Conservation (phyloP, 1,140 invertebrate genomes). For the Scylla paramamosain region DNA sequence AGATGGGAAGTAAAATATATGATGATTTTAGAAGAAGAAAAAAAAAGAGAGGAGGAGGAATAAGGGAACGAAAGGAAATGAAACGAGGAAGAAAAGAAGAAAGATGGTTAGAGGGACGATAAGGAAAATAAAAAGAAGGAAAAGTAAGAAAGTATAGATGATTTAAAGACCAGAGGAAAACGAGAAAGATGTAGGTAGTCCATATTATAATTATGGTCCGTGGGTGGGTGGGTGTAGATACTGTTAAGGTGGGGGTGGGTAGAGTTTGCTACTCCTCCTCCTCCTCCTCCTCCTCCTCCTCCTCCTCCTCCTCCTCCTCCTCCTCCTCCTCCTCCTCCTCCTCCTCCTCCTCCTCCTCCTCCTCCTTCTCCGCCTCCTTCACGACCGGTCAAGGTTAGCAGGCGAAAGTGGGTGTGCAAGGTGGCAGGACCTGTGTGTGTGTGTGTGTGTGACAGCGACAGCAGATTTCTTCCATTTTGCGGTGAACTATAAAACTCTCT, state of each 20-base stretch:
- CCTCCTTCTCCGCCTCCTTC: background rate
- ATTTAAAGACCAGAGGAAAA: background rate
- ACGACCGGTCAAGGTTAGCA: background rate
- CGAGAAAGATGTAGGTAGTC: background rate
- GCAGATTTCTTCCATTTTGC: background rate
- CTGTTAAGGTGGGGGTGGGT: too few species aligned
- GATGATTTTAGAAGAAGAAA: background rate
- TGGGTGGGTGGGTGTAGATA: background rate
- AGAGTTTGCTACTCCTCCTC: too few species aligned
- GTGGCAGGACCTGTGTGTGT: background rate
- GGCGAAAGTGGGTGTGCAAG: background rate
- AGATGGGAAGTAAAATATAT: background rate
- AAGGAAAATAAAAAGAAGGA: background rate
- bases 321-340: background rate
- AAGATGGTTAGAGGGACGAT: too few species aligned
- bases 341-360: constrained; percentile 17
- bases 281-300: too few species aligned
- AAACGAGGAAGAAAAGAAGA: too few species aligned
- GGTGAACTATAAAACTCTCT: background rate
- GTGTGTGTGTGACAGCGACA: background rate
- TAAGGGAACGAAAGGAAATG: background rate
- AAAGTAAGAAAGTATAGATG: background rate
- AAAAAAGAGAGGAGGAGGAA: background rate
- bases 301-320: too few species aligned
- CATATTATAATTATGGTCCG: background rate